Conservation (phyloP, 92 coral and sea anemone species). For the Phenganax stokvisi region DNA sequence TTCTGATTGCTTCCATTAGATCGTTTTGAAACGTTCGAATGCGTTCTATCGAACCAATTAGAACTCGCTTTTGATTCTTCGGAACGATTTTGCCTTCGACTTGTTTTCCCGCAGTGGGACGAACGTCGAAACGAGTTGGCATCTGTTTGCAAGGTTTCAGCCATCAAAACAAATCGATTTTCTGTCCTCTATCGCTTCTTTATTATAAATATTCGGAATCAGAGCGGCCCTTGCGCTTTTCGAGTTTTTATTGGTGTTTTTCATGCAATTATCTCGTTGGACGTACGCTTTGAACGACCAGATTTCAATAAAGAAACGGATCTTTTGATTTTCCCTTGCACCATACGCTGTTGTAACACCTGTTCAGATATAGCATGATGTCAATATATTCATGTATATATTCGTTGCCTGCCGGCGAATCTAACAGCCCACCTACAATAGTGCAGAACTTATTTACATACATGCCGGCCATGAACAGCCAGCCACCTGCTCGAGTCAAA, state of each 20-base stretch:
- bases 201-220: background rate
- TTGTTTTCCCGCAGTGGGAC: background rate
- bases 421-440: conserved; percentile 14
- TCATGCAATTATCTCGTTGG: too few relatives aligned
- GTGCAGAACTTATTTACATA: background rate
- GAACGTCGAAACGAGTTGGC: background rate
- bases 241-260: too few relatives aligned
- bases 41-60: background rate
- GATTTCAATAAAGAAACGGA: background rate
- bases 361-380: conserved; percentile 13
- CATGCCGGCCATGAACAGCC: conserved; percentile 9
- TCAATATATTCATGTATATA: conserved; percentile 6
- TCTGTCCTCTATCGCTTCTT: background rate
- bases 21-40: background rate
- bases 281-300: background rate
- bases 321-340: conserved; percentile 7
- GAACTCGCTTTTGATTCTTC: conserved; percentile 15
- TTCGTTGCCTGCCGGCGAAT: conserved; percentile 14
- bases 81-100: conserved; percentile 1
- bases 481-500: conserved; percentile 29
- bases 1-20: background rate
- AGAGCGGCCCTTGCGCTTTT: too few relatives aligned
- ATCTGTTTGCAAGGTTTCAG: background rate
- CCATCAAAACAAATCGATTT: conserved; percentile 16
- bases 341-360: conserved; percentile 7